phyloP scores from a whole-genome alignment of 2,797 vertebrate genomes.

The Channa striata region DNA sequence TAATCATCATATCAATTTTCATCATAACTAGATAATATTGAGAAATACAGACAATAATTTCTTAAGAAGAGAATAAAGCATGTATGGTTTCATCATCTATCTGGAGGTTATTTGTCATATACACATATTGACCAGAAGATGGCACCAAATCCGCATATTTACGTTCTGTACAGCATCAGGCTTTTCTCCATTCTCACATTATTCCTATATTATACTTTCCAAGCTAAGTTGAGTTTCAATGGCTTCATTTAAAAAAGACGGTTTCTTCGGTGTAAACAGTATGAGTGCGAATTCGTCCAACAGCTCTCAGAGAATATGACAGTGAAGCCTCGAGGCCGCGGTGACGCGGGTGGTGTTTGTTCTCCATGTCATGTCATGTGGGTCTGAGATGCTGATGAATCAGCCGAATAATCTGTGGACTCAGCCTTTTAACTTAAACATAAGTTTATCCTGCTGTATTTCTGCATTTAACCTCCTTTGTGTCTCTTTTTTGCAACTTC shows the following conservation, averaged over 20 bases:
- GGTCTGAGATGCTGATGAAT: constrained; percentile 51
- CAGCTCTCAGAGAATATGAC: constrained; percentile 37
- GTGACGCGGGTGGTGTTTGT: constrained; percentile 22
- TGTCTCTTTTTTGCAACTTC: background rate
- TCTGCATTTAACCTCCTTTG: constrained; percentile 10
- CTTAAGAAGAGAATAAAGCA: too few species aligned
- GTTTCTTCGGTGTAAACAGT: constrained; percentile 32
- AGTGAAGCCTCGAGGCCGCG: constrained; percentile 50
- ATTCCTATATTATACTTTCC: constrained; percentile 3
- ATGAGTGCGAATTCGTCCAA: constrained; percentile 26
- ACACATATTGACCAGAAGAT: constrained; percentile 47
- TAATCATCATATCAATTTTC: too few species aligned
- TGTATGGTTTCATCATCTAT: too few species aligned
- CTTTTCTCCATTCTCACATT: background rate
- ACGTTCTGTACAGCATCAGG: background rate
- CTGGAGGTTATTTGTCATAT: background rate
- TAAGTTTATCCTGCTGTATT: background rate
- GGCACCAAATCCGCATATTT: constrained; percentile 29
- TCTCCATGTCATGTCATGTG: background rate
- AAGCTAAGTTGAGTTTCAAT: constrained; percentile 2
- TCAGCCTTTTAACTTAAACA: constrained; percentile 35
- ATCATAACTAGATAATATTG: too few species aligned
- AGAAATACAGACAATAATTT: too few species aligned
- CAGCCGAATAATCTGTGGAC: constrained; percentile 37
- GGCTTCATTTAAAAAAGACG: constrained; percentile 28